Conservation (phyloP, 2,113 vertebrate species). For the Trichomycterus rosablanca region DNA sequence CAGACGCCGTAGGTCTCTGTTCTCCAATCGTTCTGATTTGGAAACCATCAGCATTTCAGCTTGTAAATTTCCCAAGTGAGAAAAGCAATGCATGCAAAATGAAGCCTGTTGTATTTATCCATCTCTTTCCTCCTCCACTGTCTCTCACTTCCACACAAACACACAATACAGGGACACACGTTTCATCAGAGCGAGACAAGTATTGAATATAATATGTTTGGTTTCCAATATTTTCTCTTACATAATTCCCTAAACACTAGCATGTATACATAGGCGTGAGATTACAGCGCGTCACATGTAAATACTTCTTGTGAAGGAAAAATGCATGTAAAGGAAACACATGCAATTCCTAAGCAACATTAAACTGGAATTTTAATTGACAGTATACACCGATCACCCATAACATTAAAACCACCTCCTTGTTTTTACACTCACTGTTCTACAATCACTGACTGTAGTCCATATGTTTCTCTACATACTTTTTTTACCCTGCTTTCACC, state of each 20-base stretch:
- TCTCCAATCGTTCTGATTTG: conserved; percentile 49
- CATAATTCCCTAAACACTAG: conserved; percentile 35
- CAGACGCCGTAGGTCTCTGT: conserved; percentile 27
- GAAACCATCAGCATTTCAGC: conserved; percentile 53
- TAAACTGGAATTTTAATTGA: too few relatives aligned
- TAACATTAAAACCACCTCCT: too few relatives aligned
- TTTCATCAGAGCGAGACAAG: conserved; percentile 27
- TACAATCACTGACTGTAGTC: too few relatives aligned
- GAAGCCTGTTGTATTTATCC: conserved; percentile 52
- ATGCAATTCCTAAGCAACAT: too few relatives aligned
- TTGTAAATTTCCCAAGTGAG: conserved; percentile 59
- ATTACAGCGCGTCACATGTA: conserved; percentile 51
- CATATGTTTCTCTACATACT: too few relatives aligned
- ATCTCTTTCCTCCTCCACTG: background rate
- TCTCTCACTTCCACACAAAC: conserved; percentile 3
- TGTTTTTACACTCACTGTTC: too few relatives aligned
- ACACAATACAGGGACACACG: background rate
- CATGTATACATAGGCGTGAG: conserved; percentile 35
- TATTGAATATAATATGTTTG: conserved; percentile 17
- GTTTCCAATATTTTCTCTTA: conserved; percentile 28
- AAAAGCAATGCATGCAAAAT: conserved; percentile 57
- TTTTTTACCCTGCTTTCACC: too few relatives aligned
- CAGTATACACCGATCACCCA: too few relatives aligned
- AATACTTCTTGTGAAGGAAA: background rate
- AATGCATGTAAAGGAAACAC: too few relatives aligned